Base-by-base conservation (phyloP, 2,113 vertebrate genomes). In the Crotalus horridus region DNA sequence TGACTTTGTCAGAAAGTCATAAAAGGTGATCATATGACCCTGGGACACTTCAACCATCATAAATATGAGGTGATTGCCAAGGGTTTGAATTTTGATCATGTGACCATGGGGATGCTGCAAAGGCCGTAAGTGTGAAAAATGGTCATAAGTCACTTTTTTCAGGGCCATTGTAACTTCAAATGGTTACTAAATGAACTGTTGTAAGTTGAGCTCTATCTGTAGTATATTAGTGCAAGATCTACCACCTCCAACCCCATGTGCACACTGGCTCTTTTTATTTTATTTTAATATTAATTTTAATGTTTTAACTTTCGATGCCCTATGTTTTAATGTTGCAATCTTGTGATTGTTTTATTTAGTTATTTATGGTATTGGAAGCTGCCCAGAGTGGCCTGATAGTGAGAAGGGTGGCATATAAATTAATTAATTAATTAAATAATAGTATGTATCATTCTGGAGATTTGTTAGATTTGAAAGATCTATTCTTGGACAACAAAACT, bases 51-150 rank as follows among this genome's bases (percentile, higher is more conserved):
- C 64, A 69, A 29, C 29, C 4, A 2, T n/a, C 64, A 69, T 69
- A 69, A 69, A n/a, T 69, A 69, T 29, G 29, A 69, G 29, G 13
- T 8, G 48, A 8, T 51, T 51, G 7, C 61, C 61, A 69, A n/a
- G 61, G 1, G 1, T 15, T 4, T 69, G 12, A 69, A 69, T 69
- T 69, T 6, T 33, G 29, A 69, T n/a, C 64, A 5, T 69, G 29
- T n/a, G 12, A n/a, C 29, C 59, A 21, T 11, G 91, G 94, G 91
- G 1, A 92, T 20, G 21, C 89, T 94, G 92, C 2, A 17, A 94
- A 39, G 59, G 85, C 33, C 53, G 10, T 13, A 29, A 61, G 46
- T 46, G 9, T 43, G 43, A 15, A 87, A 54, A 54, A 56, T 6
- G 23, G 43, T 86, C 8, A 5, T 11, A 43, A 23, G 20, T 5